Conservation (phyloP, 1,140 invertebrate species). For the Xylocopa sonorina region DNA sequence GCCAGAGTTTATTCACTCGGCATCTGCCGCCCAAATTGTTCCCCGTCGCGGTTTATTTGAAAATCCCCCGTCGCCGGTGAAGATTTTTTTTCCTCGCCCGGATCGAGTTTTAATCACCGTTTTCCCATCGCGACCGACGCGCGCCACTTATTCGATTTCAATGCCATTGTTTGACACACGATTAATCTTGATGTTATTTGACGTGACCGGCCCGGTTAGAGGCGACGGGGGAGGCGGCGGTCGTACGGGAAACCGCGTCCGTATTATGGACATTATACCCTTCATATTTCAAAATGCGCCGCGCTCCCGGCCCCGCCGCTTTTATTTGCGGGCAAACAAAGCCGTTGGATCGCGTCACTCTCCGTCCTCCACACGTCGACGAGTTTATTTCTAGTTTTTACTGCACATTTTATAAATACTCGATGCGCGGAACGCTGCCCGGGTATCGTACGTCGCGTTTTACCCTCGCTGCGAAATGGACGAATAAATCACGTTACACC, state of each 20-base stretch:
- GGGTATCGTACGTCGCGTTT: constrained; percentile 23
- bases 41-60: background rate
- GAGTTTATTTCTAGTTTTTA: constrained; percentile 27
- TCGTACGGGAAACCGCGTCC: background rate
- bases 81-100: background rate
- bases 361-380: background rate
- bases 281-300: constrained; percentile 24
- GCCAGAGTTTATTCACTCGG: background rate
- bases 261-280: constrained; percentile 13
- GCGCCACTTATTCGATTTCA: background rate
- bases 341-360: background rate
- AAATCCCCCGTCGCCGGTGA: background rate
- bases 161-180: too few species aligned
- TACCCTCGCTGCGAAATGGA: constrained; percentile 16
- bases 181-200: constrained; percentile 25
- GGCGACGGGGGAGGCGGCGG: too few species aligned
- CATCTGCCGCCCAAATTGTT: constrained; percentile 16
- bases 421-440: background rate
- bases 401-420: constrained; percentile 38
- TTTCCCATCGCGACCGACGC: background rate
- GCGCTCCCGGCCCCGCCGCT: background rate
- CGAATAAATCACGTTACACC: constrained; percentile 24
- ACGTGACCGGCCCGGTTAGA: background rate
- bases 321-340: constrained; percentile 23
- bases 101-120: background rate